Percentiles rank a stretch among this genome's conserved stretches.
These are phyloP conservation scores for Lutraria rhynchaena DNA, from an alignment of 1,140 invertebrate species.

Conservation along the genomic window DNA sequence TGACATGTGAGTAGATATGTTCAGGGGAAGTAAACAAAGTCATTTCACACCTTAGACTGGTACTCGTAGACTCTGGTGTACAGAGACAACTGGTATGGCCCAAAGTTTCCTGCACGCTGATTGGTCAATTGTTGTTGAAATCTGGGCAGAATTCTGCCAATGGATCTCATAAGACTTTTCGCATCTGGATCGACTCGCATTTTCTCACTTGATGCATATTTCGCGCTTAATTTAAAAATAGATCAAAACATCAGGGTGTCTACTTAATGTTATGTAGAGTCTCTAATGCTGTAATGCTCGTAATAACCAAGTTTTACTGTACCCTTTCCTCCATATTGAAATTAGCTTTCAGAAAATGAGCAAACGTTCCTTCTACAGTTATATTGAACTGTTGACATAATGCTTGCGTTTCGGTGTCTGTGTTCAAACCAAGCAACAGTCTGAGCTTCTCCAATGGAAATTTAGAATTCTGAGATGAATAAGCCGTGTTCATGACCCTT, in stretches of 20 bases:
- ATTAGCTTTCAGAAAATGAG: conserved; percentile 60
- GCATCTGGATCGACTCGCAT: too few relatives aligned
- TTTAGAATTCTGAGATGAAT: conserved; percentile 68
- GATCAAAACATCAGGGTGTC: background rate
- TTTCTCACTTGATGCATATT: background rate
- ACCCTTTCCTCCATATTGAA: conserved; percentile 65
- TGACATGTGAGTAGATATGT: background rate
- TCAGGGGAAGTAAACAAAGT: background rate
- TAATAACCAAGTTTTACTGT: conserved; percentile 6
- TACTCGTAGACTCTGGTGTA: too few relatives aligned
- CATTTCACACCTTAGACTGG: background rate
- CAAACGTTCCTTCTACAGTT: conserved; percentile 16
- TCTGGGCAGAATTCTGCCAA: background rate
- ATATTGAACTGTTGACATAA: conserved; percentile 62
- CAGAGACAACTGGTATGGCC: too few relatives aligned
- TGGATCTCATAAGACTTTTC: background rate
- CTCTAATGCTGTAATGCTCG: background rate
- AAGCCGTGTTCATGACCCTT: conserved; percentile 65
- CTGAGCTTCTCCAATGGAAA: conserved; percentile 66
- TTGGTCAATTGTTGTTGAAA: too few relatives aligned
- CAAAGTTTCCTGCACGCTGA: too few relatives aligned
- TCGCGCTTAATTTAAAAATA: background rate
- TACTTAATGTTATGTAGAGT: background rate
- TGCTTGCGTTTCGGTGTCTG: background rate
- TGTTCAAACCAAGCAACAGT: conserved; percentile 52